These are phyloP conservation scores for Thunnus maccoyii DNA, from an alignment of 2,113 vertebrate species.

Conservation along the genomic window DNA sequence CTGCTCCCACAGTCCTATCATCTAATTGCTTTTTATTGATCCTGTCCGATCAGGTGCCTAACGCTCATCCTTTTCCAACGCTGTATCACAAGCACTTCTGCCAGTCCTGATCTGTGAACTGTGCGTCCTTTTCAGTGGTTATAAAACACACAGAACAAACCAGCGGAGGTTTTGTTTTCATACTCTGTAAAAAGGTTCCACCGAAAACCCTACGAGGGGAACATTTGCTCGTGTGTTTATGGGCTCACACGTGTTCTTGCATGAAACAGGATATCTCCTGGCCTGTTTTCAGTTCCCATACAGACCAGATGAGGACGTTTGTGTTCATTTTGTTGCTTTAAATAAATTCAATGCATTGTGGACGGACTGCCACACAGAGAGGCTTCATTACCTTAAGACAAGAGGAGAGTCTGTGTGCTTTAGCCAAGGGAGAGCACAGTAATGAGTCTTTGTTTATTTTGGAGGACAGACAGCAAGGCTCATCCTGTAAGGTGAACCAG, in stretches of 20 bases:
- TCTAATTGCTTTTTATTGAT: constrained; percentile 87
- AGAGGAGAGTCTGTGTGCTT: constrained; percentile 48
- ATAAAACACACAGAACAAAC: constrained; percentile 58
- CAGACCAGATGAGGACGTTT: constrained; percentile 49
- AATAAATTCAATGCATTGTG: constrained; percentile 49
- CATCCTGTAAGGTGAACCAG: constrained; percentile 62
- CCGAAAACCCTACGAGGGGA: constrained; percentile 1
- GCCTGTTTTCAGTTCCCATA: constrained; percentile 48
- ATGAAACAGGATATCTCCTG: constrained; percentile 50
- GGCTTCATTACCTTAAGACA: constrained; percentile 64
- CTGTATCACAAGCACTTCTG: constrained; percentile 64
- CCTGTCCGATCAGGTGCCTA: constrained; percentile 81
- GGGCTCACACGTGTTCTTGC: neutral
- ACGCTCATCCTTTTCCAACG: constrained; percentile 79
- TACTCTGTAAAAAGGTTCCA: constrained; percentile 29
- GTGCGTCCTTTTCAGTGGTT: constrained; percentile 63
- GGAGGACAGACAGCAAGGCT: constrained; percentile 47
- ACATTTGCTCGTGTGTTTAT: constrained; percentile 32
- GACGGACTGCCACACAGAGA: constrained; percentile 35
- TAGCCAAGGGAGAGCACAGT: constrained; percentile 38
- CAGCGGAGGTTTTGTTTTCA: constrained; percentile 44
- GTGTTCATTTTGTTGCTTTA: constrained; percentile 42
- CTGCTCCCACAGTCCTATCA: constrained; percentile 60
- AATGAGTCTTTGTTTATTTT: constrained; percentile 55
- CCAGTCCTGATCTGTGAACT: constrained; percentile 75